Conservation (phyloP, 2,113 vertebrate genomes). For the Marcusenius ussheri region DNA sequence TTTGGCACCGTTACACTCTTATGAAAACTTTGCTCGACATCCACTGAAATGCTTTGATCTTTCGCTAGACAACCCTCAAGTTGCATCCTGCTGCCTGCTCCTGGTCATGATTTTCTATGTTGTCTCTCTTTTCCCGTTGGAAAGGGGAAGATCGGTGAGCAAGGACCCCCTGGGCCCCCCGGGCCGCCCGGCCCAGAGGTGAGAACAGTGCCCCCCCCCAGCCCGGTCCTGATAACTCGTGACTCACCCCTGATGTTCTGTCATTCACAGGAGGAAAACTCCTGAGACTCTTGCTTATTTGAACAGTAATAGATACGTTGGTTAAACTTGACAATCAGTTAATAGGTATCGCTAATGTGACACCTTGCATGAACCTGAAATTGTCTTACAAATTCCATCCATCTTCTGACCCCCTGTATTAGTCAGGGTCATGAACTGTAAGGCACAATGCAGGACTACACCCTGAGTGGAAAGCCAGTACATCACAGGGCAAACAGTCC, state of each 20-base stretch:
- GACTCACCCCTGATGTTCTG: not conserved
- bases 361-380: not conserved
- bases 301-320: not conserved
- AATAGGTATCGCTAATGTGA: not conserved
- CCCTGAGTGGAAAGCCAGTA: not conserved
- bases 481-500: not conserved
- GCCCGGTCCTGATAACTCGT: not conserved
- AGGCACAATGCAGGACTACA: not conserved
- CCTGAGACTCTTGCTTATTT: not conserved
- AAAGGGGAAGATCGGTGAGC: slow-evolving; percentile 83
- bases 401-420: not conserved
- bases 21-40: not conserved
- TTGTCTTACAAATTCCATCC: not conserved
- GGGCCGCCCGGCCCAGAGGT: slow-evolving; percentile 93
- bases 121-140: slow-evolving; percentile 26
- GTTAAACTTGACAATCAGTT: not conserved
- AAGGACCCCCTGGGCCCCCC: slow-evolving; percentile 67
- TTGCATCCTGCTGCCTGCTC: not conserved
- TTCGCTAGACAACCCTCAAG: not conserved
- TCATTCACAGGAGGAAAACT: not conserved
- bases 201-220: slow-evolving; percentile 29
- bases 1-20: not conserved
- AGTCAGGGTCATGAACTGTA: not conserved
- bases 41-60: slow-evolving; percentile 7
- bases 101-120: not conserved